A percentile compares a stretch with the other conserved stretches of the same genome.
Conservation (phyloP, 1,140 invertebrate genomes). For the Whitmania pigra region DNA sequence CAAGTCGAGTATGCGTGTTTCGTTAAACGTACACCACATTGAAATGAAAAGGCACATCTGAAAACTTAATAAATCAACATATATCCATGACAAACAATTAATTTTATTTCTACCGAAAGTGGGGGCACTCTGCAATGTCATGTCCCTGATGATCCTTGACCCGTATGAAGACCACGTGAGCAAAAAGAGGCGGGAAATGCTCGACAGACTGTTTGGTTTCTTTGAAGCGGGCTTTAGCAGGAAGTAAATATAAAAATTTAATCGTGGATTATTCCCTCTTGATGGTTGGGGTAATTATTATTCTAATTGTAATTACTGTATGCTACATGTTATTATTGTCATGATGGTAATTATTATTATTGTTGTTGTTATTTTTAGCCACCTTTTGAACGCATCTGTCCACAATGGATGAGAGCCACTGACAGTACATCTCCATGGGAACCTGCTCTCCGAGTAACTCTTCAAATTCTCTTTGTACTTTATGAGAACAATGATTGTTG, state of each 20-base stretch:
- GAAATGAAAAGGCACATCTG: too few species aligned
- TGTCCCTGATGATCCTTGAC: slow-evolving; percentile 45
- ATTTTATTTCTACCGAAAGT: slow-evolving; percentile 42
- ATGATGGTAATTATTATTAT: too few species aligned
- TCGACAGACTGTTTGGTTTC: slow-evolving; percentile 31
- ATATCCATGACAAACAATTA: too few species aligned
- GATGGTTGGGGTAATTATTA: too few species aligned
- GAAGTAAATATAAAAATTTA: too few species aligned
- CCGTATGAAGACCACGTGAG: slow-evolving; percentile 47
- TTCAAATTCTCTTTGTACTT: slow-evolving; percentile 46
- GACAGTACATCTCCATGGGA: slow-evolving; percentile 43
- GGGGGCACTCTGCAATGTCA: slow-evolving; percentile 46
- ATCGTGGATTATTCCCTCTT: too few species aligned
- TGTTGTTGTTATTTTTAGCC: too few species aligned
- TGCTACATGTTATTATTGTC: too few species aligned
- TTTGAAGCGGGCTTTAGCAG: slow-evolving; percentile 32
- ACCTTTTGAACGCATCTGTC: slow-evolving; percentile 44
- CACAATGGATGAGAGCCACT: slow-evolving; percentile 46
- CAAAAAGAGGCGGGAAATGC: slow-evolving; percentile 43
- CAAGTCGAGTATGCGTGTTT: too few species aligned
- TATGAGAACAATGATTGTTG: slow-evolving; percentile 16
- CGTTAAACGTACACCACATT: too few species aligned
- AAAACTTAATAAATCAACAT: too few species aligned
- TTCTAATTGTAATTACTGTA: too few species aligned
- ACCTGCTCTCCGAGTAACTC: slow-evolving; percentile 43